Conservation (phyloP, 23 tunicate genomes). For the Ciona savignyi region DNA sequence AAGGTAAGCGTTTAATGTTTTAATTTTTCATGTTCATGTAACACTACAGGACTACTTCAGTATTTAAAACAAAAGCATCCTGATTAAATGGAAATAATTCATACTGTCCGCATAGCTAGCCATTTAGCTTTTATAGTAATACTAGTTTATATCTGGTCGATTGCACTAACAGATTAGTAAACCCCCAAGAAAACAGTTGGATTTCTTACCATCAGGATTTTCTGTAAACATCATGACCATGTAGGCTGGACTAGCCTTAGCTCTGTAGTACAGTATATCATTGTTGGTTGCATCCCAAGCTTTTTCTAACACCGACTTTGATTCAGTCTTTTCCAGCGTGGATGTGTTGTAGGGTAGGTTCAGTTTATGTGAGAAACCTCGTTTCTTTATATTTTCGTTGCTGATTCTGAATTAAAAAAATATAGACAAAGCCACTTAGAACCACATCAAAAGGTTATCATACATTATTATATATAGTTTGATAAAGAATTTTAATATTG, state of each 20-base stretch:
- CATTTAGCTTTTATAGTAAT: no score
- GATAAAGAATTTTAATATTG: no score
- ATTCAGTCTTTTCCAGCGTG: neutral
- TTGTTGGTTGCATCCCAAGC: constrained; percentile 56
- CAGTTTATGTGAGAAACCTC: constrained; percentile 6
- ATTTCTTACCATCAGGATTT: constrained; percentile 29
- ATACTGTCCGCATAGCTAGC: no score
- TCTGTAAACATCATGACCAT: constrained; percentile 54
- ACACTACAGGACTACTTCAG: no score
- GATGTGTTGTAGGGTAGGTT: neutral
- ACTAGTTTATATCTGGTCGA: no score
- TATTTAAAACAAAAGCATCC: no score
- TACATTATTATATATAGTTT: no score
- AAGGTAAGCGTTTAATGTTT: neutral
- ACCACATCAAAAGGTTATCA: no score
- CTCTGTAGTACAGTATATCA: constrained; percentile 35
- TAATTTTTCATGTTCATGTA: neutral
- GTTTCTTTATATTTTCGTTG: constrained; percentile 10
- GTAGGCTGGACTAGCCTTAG: constrained; percentile 52
- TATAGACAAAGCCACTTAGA: no score
- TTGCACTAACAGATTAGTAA: no score
- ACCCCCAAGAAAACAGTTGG: no score
- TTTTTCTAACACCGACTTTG: constrained; percentile 22
- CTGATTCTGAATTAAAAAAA: neutral
- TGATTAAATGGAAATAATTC: no score